Evolutionary conservation across 2,113 vertebrate genomes (phyloP), one percentile per base, ranked within the genome.

Genomic region (Smithornis capensis): DNA sequence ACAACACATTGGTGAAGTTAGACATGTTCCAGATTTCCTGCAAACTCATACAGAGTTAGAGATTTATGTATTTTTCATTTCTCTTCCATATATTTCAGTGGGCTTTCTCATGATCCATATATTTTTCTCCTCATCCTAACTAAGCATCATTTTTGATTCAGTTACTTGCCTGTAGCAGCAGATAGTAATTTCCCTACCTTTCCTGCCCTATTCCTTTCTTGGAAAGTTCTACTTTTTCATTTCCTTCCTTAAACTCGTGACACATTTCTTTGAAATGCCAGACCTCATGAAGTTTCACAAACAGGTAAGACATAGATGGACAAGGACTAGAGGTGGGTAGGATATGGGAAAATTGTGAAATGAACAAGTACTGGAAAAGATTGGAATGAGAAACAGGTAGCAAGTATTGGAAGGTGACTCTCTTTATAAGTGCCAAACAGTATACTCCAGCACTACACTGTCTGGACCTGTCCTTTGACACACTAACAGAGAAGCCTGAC

Each of bases 381-480:
- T 2, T 40, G 21, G 5, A 60, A 40, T 53, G 14, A 78, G n/a
- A 77, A 87, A 23, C 15, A n/a, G 4, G 5, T 11, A 40, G 2
- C 24, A 29, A 10, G 4, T 55, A 3, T 6, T 28, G 13, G 13
- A 88, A 42, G 3, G 5, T 45, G 12, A n/a, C 12, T 12, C 1
- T 15, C 16, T 68, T 87, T 47, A 52, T 45, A 70, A 68, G 7
- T 45, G 13, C 8, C 52, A 71, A 64, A 7, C 3, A 14, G 6
- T 53, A 9, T 10, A 8, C 2, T 28, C 2, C 18, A 79, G 6
- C 2, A 44, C 3, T 12, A 19, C 12, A 10, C 7, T 45, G 4
- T 38, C 12, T 1, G 0, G 18, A 68, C 2, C 11, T 35, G 19
- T 44, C 23, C 47, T 76, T 40, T 7, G 8, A 27, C 10, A 35